These are phyloP conservation scores for Lymantria monacha DNA, from an alignment of 2,888 invertebrate genomes.

Conservation along the genomic window DNA sequence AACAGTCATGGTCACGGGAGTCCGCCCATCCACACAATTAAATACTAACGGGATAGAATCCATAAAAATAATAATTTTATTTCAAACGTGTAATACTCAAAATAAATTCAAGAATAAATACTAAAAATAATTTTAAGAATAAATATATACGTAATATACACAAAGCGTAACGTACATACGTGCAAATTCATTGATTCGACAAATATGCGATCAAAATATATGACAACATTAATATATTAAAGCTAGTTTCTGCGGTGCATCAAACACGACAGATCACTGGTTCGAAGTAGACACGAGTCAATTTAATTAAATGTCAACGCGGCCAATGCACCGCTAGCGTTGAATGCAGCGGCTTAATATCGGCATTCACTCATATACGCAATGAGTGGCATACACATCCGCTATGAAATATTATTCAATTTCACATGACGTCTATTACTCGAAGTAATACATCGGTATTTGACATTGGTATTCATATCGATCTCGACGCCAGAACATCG, in stretches of 20 bases:
- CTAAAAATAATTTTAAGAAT: no score
- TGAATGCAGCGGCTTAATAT: constrained; percentile 53
- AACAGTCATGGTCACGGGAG: no score
- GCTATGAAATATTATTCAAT: constrained; percentile 31
- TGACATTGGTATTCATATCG: constrained; percentile 37
- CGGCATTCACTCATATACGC: constrained; percentile 45
- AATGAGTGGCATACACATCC: constrained; percentile 29
- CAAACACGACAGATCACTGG: constrained; percentile 10
- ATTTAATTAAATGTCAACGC: constrained; percentile 73
- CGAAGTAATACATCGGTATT: constrained; percentile 9
- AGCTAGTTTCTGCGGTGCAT: constrained; percentile 7
- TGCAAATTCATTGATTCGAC: background rate
- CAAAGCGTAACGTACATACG: no score
- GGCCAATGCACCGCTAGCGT: constrained; percentile 54
- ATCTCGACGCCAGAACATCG: constrained; percentile 16
- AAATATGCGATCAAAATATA: background rate
- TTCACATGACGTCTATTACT: constrained; percentile 11
- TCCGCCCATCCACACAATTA: no score
- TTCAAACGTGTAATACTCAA: no score
- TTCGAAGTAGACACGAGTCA: constrained; percentile 53
- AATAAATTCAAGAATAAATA: no score
- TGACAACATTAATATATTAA: constrained; percentile 1
- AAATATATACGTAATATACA: no score
- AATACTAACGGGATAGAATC: no score
- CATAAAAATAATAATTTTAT: no score